phyloP scores from a whole-genome alignment of 2,888 invertebrate genomes.

The Pollenia amentaria region DNA sequence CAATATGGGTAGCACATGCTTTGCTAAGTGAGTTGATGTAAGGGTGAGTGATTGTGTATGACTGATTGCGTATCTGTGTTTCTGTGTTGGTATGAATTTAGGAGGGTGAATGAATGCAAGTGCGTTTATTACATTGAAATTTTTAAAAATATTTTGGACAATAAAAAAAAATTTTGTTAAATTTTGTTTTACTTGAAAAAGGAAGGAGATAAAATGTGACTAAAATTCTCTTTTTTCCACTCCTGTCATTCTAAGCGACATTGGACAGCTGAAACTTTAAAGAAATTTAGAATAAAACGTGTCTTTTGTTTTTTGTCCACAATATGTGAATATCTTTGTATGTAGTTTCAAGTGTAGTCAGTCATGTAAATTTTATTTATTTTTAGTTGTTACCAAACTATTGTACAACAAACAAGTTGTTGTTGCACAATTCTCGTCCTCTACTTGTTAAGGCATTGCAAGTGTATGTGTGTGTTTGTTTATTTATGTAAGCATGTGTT shows the following conservation, averaged over 20 bases:
- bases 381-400: conserved; percentile 23
- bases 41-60: not conserved
- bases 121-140: conserved; percentile 1
- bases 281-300: not conserved
- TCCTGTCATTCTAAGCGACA: conserved; percentile 22
- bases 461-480: not conserved
- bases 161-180: conserved; percentile 5
- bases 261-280: conserved; percentile 1
- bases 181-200: not conserved
- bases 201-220: not conserved
- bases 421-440: conserved; percentile 2
- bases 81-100: not conserved
- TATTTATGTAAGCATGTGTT: not conserved
- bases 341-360: conserved; percentile 9
- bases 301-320: not conserved
- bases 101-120: not conserved
- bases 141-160: not conserved
- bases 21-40: not conserved
- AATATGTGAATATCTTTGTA: not conserved
- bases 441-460: not conserved
- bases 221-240: not conserved
- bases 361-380: conserved; percentile 52
- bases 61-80: not conserved
- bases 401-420: conserved; percentile 37
- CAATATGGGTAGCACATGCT: conserved; percentile 13